Conservation (phyloP, 2,113 vertebrate genomes). For the Pseudolaguvia tuberculata region DNA sequence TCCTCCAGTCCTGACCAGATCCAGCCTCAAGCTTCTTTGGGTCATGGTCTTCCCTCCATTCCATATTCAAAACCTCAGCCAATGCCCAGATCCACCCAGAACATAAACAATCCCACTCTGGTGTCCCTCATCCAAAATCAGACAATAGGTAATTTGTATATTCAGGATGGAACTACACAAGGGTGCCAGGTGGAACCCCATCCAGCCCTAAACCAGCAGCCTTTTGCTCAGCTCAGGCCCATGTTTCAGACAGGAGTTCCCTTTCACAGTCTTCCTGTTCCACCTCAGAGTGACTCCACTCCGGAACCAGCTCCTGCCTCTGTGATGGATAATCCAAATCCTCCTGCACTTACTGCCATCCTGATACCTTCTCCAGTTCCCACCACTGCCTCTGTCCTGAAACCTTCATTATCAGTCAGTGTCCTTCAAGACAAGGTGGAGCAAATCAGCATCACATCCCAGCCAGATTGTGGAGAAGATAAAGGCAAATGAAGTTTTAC, state of each 20-base stretch:
- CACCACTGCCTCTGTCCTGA: background rate
- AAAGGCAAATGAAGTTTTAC: background rate
- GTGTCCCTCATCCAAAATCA: conserved; percentile 28
- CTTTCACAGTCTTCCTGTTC: conserved; percentile 22
- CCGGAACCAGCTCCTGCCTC: background rate
- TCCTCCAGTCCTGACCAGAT: conserved; percentile 17
- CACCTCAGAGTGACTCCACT: conserved; percentile 14
- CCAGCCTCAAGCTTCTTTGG: conserved; percentile 62
- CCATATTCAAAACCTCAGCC: conserved; percentile 23
- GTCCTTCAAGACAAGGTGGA: conserved; percentile 41
- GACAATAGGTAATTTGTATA: conserved; percentile 5
- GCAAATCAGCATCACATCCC: conserved; percentile 70
- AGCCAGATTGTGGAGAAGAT: conserved; percentile 57
- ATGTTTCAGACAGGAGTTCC: conserved; percentile 28
- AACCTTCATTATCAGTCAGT: background rate
- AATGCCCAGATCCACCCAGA: conserved; percentile 17
- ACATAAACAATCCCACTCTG: conserved; percentile 27
- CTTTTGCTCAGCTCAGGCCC: conserved; percentile 23
- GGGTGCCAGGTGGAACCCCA: background rate
- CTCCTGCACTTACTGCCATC: conserved; percentile 22
- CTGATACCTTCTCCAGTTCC: conserved; percentile 40
- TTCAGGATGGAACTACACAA: conserved; percentile 13
- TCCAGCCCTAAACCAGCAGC: conserved; percentile 17
- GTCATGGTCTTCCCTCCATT: conserved; percentile 62
- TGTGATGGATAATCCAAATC: conserved; percentile 45